Evolutionary conservation across 2,888 invertebrate species (phyloP), one percentile per base, ranked within the genome.

Genomic region (Diaphora mendica): DNA sequence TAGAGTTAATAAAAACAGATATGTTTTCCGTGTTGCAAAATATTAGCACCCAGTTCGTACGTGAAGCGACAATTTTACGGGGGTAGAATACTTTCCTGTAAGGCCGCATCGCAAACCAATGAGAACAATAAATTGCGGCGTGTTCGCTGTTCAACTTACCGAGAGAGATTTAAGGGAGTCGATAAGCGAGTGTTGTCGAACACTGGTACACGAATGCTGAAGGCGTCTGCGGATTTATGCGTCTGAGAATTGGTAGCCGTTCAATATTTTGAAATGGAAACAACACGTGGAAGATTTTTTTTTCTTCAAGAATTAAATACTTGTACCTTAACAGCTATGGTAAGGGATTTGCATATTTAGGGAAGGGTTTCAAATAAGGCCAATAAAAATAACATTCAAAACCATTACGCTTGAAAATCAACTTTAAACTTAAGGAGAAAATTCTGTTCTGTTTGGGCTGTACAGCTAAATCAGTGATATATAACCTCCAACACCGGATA

Each of bases 141-240:
- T 89, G 89, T 82, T 88, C 88, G 88, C 86, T 88, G 89, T 83
- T 90, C 90, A 91, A 89, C 91, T 90, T 88, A 86, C 88, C 86
- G 90, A 87, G 86, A 90, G 88, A 92, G 92, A 92, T 92, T 92
- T 92, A 91, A 90, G 88, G 88, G 84, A 89, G 89, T 82, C 90
- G 91, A 91, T 91, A 90, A 88, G 89, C 87, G 89, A 88, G 86
- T 90, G 91, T 89, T 89, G 90, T 88, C 86, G 85, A 88, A 83
- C 86, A 69, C 86, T 88, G 85, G 84, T 83, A 84, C 82, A 86
- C 79, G 79, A 83, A 80, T 79, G 78, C 72, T 80, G 77, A 81
- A 79, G 73, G 73, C 76, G 75, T 77, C 81, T 71, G 62, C 70
- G 78, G 82, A 83, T 83, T 83, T 83, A 83, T 83, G 77, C 74